Conservation (phyloP, 2,888 invertebrate species). For the Vanessa cardui region DNA sequence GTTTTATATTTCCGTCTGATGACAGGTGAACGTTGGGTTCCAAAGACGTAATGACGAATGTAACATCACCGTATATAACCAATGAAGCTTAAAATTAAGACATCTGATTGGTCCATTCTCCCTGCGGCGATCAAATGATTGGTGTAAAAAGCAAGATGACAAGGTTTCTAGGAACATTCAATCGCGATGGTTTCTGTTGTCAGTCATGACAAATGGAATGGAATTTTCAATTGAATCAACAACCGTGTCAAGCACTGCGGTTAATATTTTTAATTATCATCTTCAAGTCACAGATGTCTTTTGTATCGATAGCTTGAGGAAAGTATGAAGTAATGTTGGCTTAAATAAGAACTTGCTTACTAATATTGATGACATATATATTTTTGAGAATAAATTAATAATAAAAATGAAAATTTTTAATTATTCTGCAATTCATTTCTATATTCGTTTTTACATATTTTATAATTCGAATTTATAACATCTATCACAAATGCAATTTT, state of each 20-base stretch:
- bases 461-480: no score
- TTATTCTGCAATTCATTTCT: no score
- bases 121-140: constrained; percentile 45
- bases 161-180: constrained; percentile 22
- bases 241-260: constrained; percentile 19
- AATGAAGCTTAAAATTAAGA: constrained; percentile 41
- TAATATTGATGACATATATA: no score
- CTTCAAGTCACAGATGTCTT: not conserved
- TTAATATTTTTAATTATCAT: constrained; percentile 19
- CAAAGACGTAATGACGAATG: no score
- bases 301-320: not conserved
- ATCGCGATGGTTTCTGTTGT: constrained; percentile 44
- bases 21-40: no score
- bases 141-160: constrained; percentile 46
- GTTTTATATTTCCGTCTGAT: no score
- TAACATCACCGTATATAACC: constrained; percentile 25
- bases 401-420: no score
- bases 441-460: no score
- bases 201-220: constrained; percentile 49
- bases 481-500: no score
- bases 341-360: no score
- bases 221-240: constrained; percentile 33
- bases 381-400: no score
- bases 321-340: not conserved
- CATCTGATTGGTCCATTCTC: constrained; percentile 24